Evolutionary conservation across 2,888 invertebrate genomes (phyloP), one percentile per base, ranked within the genome.

Genomic region (Perdita meconis): DNA sequence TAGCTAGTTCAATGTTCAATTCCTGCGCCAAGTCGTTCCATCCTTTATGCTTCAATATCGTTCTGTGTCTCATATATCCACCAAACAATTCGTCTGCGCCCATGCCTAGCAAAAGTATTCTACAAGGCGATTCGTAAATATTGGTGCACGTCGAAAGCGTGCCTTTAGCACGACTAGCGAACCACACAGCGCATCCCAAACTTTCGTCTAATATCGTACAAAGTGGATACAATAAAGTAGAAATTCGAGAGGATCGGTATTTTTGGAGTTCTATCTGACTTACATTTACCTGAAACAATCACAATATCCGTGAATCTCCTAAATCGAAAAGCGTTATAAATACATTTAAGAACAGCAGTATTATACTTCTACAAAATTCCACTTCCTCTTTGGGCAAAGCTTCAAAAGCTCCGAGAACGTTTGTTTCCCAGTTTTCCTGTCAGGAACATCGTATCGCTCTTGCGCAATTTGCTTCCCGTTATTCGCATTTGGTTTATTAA

Each of bases 11-110:
- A 77, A 95, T 93, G 91, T 85, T 93, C 90, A 93, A 90, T 84
- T 95, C 95, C 57, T 93, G 93, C 1, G 93, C 87, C 47, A 96
- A 92, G 10, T 93, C 94, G 24, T 86, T 55, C 94, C 93, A 94
- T 86, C 93, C 94, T 82, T 91, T 91, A 16, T 95, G 94, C 87
- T 93, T 94, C 71, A 95, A 95, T 3, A 95, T 95, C 83, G 95
- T 96, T 86, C 98, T 94, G 90, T 99, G 98, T 74, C 98, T 94
- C 40, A 96, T 95, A 90, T 99, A 99, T 1, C 99, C 99, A 59
- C 97, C 98, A 90, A 99, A 96, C 79, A 99, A 94, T 93, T 99
- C 99, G 94, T 99, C 99, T 0, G 99, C 99, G 6, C 99, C 99
- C 93, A 97, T 97, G 40, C 99, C 99, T 85, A 97, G 93, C 82